Percentiles rank a stretch among this genome's conserved stretches.
phyloP scores from a whole-genome alignment of 1,140 invertebrate species.

The Drosophila nannoptera region DNA sequence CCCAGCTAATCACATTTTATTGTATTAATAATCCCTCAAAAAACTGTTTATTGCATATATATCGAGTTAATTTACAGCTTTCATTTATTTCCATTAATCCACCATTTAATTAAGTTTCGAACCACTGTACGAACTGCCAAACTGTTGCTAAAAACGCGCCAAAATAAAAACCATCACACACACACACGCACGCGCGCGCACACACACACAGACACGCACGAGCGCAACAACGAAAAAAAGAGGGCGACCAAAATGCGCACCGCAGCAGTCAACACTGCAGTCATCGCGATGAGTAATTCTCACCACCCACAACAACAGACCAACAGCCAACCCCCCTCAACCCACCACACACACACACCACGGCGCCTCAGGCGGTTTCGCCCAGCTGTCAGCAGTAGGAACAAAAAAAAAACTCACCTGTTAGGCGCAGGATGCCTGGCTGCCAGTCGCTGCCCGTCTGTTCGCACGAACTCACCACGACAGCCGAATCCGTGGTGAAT shows the following conservation, averaged over 20 bases:
- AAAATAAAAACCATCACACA: slow-evolving; percentile 38
- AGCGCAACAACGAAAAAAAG: slow-evolving; percentile 30
- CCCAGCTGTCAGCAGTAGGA: slow-evolving; percentile 34
- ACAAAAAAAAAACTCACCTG: slow-evolving; percentile 56
- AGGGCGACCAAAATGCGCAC: slow-evolving; percentile 54
- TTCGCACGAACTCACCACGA: neutral
- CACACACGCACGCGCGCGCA: neutral
- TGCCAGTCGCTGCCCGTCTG: neutral
- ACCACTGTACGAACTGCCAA: slow-evolving; percentile 49
- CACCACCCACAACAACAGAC: slow-evolving; percentile 38
- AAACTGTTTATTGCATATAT: neutral
- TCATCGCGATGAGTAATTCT: slow-evolving; percentile 61
- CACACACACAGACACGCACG: neutral
- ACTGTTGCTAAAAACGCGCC: slow-evolving; percentile 73
- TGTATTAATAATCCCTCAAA: neutral
- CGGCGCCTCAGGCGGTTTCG: slow-evolving; percentile 1
- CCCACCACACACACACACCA: neutral
- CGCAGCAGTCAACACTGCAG: slow-evolving; percentile 70
- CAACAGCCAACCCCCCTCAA: slow-evolving; percentile 12
- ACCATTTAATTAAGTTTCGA: neutral
- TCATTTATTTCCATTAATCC: neutral
- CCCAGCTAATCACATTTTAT: too few species aligned
- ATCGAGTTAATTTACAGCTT: neutral
- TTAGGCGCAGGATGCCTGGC: slow-evolving; percentile 61
- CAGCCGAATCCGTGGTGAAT: slow-evolving; percentile 55